Evolutionary conservation across 2,888 invertebrate species (phyloP).

Genomic region (Mythimna loreyi): DNA sequence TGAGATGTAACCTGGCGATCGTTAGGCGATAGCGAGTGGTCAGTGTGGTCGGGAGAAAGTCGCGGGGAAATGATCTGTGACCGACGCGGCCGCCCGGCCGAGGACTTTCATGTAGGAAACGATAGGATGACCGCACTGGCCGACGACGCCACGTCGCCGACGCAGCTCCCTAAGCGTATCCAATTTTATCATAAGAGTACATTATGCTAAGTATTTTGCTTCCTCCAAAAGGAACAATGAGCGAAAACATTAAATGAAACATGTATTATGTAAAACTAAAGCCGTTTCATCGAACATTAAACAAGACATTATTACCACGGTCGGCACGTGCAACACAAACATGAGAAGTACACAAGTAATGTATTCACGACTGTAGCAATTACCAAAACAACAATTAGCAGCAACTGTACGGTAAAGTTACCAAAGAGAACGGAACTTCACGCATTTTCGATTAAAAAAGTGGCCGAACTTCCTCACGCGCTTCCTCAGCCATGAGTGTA

Average conservation of each 20-base stretch:
- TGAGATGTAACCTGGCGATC: conserved; percentile 38
- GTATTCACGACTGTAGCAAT: conserved; percentile 39
- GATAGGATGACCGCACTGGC: conserved; percentile 52
- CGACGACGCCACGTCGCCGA: conserved; percentile 29
- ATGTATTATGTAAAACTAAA: conserved; percentile 23
- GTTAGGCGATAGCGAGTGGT: conserved; percentile 54
- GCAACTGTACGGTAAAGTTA: conserved; percentile 40
- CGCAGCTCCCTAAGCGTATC: conserved; percentile 17
- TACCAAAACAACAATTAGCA: conserved; percentile 50
- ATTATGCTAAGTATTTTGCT: conserved; percentile 27
- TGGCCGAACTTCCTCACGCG: conserved; percentile 42
- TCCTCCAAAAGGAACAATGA: conserved; percentile 21
- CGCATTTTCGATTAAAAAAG: conserved; percentile 51
- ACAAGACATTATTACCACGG: conserved; percentile 7
- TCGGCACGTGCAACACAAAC: conserved; percentile 18
- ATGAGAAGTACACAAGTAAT: conserved; percentile 24
- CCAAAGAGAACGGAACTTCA: conserved; percentile 59
- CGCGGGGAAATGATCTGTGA: conserved; percentile 69
- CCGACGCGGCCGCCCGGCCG: conserved; percentile 58
- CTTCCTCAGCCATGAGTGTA: conserved; percentile 49
- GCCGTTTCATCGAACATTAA: conserved; percentile 15
- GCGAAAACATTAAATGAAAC: not conserved
- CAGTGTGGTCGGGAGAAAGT: conserved; percentile 70
- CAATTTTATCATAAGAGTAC: conserved; percentile 18
- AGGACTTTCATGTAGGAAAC: conserved; percentile 66